These are phyloP conservation scores for Amphiduros pacificus DNA, from an alignment of 2,888 invertebrate species.

Conservation along the genomic window DNA sequence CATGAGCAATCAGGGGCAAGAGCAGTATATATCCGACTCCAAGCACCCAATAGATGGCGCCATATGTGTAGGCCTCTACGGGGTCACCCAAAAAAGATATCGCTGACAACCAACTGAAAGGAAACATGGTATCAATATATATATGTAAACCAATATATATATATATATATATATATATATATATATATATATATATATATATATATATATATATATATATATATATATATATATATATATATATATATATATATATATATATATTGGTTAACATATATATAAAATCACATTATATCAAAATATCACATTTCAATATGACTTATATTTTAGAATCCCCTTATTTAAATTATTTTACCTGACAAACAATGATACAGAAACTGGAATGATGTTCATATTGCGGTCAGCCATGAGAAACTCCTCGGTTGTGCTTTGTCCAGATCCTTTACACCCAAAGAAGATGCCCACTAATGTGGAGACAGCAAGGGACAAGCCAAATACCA, in stretches of 20 bases:
- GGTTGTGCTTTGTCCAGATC: slow-evolving; percentile 62
- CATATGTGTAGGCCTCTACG: slow-evolving; percentile 25
- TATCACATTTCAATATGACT: too few species aligned
- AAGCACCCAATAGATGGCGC: slow-evolving; percentile 22
- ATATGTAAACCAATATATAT: too few species aligned
- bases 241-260: too few species aligned
- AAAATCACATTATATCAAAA: too few species aligned
- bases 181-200: too few species aligned
- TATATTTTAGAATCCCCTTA: too few species aligned
- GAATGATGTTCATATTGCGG: slow-evolving; percentile 43
- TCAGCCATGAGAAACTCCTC: slow-evolving; percentile 54
- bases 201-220: too few species aligned
- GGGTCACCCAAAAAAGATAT: slow-evolving; percentile 28
- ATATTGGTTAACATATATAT: too few species aligned
- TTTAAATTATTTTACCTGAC: slow-evolving; percentile 16
- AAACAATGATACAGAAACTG: slow-evolving; percentile 26
- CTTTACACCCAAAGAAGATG: slow-evolving; percentile 62
- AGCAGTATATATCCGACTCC: slow-evolving; percentile 19
- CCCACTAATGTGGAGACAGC: slow-evolving; percentile 29
- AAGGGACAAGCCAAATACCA: slow-evolving; percentile 22
- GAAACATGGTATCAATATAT: too few species aligned
- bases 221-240: too few species aligned
- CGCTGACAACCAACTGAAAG: slow-evolving; percentile 21
- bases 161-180: too few species aligned
- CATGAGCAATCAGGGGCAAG: slow-evolving; percentile 21